These are phyloP conservation scores for Hippolais icterina DNA, from an alignment of 2,113 vertebrate genomes.

Conservation along the genomic window DNA sequence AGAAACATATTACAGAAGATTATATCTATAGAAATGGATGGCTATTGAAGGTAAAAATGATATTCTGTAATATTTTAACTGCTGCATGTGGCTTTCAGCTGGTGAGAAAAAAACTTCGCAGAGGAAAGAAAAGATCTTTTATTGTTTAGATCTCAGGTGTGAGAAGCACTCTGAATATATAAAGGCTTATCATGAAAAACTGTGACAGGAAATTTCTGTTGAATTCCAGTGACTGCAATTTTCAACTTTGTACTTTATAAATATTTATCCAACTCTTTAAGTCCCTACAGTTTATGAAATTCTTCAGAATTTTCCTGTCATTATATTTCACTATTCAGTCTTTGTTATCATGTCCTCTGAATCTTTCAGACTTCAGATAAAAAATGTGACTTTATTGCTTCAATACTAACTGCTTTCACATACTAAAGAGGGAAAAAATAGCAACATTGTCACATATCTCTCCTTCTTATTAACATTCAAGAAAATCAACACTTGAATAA, in stretches of 20 bases:
- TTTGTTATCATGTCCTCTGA: background rate
- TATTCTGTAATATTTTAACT: background rate
- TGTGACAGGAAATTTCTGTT: constrained; percentile 5
- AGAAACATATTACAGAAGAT: background rate
- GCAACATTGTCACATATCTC: background rate
- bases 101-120: background rate
- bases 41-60: background rate
- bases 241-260: constrained; percentile 35
- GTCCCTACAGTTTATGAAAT: background rate
- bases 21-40: background rate
- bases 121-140: background rate
- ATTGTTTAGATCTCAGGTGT: background rate
- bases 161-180: background rate
- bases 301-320: background rate
- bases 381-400: background rate
- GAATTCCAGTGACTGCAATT: constrained; percentile 11
- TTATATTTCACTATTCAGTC: background rate
- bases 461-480: background rate
- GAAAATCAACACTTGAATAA: background rate
- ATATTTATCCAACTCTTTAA: constrained; percentile 42
- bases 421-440: background rate
- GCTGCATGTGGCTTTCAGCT: background rate
- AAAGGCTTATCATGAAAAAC: constrained; percentile 14
- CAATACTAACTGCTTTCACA: background rate
- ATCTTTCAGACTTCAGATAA: background rate